A percentile compares a stretch with the other conserved stretches of the same genome.
Evolutionary conservation across 2,113 vertebrate species (phyloP).

Genomic region (Conger conger): DNA sequence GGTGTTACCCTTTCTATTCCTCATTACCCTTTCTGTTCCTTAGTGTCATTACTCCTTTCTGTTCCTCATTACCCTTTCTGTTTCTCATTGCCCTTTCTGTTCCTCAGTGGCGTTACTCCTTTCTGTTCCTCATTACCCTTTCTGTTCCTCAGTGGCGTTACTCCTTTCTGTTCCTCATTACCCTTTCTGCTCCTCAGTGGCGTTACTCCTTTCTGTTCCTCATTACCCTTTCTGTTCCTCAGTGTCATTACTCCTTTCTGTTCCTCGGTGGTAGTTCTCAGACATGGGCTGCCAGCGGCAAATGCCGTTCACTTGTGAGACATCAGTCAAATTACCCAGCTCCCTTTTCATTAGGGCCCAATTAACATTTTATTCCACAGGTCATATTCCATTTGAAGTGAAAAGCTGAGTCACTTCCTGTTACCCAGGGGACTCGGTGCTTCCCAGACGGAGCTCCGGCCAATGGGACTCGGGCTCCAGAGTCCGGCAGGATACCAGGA

Average conservation of each 20-base stretch:
- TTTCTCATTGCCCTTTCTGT: no score
- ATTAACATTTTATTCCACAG: slow-evolving; percentile 11
- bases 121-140: no score
- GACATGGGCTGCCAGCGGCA: background rate
- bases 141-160: background rate
- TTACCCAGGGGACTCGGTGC: background rate
- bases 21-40: no score
- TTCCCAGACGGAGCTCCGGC: background rate
- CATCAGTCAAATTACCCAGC: background rate
- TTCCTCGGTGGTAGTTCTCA: slow-evolving; percentile 6
- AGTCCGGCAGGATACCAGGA: slow-evolving; percentile 55
- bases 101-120: no score
- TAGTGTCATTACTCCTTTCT: no score
- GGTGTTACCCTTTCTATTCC: no score
- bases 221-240: background rate
- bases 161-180: no score
- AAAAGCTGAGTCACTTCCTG: slow-evolving; percentile 19
- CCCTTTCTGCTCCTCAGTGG: background rate
- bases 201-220: no score
- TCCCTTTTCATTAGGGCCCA: slow-evolving; percentile 16
- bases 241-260: no score
- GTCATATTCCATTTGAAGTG: slow-evolving; percentile 20
- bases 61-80: background rate
- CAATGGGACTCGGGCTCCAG: slow-evolving; percentile 29
- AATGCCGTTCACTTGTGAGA: slow-evolving; percentile 15